Evolutionary conservation across 2,113 vertebrate genomes (phyloP).

Genomic region (Eonycteris spelaea): DNA sequence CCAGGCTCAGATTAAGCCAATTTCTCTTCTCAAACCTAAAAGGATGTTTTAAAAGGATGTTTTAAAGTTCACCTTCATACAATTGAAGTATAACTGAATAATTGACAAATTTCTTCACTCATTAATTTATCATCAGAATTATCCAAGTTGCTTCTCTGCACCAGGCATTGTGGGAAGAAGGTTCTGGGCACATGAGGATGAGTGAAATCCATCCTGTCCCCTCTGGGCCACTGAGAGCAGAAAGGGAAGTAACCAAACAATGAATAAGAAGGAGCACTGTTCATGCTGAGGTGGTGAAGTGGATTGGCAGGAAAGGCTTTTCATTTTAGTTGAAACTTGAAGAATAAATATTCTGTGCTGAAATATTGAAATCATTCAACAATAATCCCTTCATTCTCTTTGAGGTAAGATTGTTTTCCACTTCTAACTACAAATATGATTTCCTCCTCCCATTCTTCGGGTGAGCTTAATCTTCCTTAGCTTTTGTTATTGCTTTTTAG

Average conservation of each 20-base stretch:
- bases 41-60: background rate
- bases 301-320: background rate
- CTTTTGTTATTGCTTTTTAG: background rate
- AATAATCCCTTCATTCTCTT: background rate
- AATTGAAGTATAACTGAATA: background rate
- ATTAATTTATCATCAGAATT: background rate
- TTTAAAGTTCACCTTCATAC: background rate
- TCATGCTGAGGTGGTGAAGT: too few species aligned
- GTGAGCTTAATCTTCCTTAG: background rate
- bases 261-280: background rate
- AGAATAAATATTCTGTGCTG: background rate
- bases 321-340: background rate
- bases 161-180: background rate
- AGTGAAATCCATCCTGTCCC: background rate
- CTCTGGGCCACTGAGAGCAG: background rate
- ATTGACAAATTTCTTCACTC: background rate
- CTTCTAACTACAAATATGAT: too few species aligned
- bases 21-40: background rate
- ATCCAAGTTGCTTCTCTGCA: background rate
- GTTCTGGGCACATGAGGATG: background rate
- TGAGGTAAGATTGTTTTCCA: background rate
- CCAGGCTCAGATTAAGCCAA: background rate
- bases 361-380: background rate
- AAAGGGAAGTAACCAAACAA: background rate
- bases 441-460: background rate